Base-by-base conservation (phyloP, 2,113 vertebrate genomes). In the Chaetura pelagica region DNA sequence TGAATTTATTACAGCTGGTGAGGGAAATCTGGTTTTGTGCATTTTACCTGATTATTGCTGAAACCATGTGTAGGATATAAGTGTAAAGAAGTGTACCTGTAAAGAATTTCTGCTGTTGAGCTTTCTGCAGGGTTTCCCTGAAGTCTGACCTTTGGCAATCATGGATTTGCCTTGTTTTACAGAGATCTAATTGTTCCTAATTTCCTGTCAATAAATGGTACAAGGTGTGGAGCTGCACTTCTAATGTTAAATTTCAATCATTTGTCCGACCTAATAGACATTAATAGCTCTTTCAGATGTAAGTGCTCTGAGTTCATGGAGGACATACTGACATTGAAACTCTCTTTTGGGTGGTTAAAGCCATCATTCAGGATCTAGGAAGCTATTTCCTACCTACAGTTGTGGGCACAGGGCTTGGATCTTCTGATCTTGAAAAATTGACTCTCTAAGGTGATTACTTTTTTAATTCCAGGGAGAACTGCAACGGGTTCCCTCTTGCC, bases 171-270 rank as follows among this genome's bases (percentile, higher is more conserved):
- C 88, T 94, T 97, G 96, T 94, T 95, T 97, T 96, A 96, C 96
- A 97, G 97, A 98, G 97, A 97, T 96, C 95, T 98, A 98, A 98
- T 98, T 98, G 97, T 97, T 98, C 89, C 96, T 97, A 97, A 98
- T 98, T 98, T 98, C 98, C 98, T 98, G 97, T 69, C 49, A 15
- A 88, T 98, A 98, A 98, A 98, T 97, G 97, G 95, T 98, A 97
- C 97, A 98, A 98, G 98, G 98, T 98, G 98, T 96, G 95, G 95
- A 95, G 78, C 26, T 93, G 93, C 76, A 72, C 97, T 92, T 95
- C 68, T 74, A 90, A 87, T 97, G 96, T 97, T 97, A 91, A 94
- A 96, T 97, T 97, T 98, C 96, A 97, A 93, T 98, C 97, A 98
- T 98, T 98, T 98, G 97, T 98, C 98, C 74, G 84, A 82, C 54